phyloP scores from a whole-genome alignment of 2,888 invertebrate species.

The Polymixis flavicincta region DNA sequence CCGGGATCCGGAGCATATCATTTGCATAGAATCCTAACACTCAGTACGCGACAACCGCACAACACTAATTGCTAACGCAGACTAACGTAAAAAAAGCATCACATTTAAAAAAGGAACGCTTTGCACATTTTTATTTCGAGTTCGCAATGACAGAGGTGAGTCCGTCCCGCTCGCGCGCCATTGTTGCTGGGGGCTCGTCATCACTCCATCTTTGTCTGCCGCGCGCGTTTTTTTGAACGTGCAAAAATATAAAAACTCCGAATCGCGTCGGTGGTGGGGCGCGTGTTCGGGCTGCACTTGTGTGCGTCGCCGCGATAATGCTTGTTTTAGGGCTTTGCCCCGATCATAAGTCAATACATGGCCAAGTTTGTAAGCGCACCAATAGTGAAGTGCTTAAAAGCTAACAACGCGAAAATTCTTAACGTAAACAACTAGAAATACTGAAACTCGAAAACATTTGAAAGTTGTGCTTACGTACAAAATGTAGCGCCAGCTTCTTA shows the following conservation, averaged over 20 bases:
- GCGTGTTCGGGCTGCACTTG: conserved; percentile 79
- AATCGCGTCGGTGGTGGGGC: conserved; percentile 84
- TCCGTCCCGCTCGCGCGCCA: conserved; percentile 86
- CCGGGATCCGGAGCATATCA: conserved; percentile 72
- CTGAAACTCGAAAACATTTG: conserved; percentile 40
- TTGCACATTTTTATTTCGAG: conserved; percentile 90
- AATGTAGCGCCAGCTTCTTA: conserved; percentile 4
- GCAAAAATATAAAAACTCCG: conserved; percentile 90
- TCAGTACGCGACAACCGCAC: conserved; percentile 86
- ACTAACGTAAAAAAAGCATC: conserved; percentile 90
- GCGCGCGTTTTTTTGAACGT: conserved; percentile 88
- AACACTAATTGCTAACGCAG: conserved; percentile 90
- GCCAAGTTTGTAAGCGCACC: conserved; percentile 68
- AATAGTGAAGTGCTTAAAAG: conserved; percentile 64
- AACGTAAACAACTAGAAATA: conserved; percentile 63
- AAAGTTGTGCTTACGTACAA: conserved; percentile 38
- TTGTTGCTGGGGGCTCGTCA: conserved; percentile 87
- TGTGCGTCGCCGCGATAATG: conserved; percentile 86
- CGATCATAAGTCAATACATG: conserved; percentile 89
- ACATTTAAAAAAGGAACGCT: conserved; percentile 89
- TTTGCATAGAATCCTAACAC: conserved; percentile 86
- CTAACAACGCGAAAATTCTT: conserved; percentile 63
- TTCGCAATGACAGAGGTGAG: conserved; percentile 86
- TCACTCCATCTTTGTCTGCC: conserved; percentile 90
- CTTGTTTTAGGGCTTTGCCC: conserved; percentile 88